These are phyloP conservation scores for Passer montanus DNA, from an alignment of 2,113 vertebrate genomes.

Conservation along the genomic window DNA sequence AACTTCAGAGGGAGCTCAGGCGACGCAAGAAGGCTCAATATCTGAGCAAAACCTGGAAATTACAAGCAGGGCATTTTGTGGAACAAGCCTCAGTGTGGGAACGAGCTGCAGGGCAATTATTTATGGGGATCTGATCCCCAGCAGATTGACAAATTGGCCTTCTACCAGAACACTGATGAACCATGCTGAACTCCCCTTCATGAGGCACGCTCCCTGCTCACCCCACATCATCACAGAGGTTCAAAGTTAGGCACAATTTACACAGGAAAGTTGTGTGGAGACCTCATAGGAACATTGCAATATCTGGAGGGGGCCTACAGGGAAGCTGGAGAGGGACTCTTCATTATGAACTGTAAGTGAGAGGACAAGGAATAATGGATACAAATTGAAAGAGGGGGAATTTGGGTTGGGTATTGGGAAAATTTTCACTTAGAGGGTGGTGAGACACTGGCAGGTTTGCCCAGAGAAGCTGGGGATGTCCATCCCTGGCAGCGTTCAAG, in stretches of 20 bases:
- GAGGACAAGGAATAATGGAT: background rate
- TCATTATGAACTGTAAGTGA: background rate
- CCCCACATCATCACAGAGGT: rapidly evolving
- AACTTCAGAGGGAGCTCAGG: background rate
- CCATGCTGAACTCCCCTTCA: background rate
- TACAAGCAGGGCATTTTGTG: background rate
- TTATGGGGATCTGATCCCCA: background rate
- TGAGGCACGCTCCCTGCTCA: rapidly evolving
- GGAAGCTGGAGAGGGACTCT: background rate
- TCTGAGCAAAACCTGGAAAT: rapidly evolving
- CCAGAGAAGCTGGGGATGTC: no score
- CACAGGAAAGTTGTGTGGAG: background rate
- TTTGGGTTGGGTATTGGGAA: background rate
- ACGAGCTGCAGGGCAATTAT: background rate
- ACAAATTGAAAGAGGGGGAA: background rate
- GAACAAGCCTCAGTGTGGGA: background rate
- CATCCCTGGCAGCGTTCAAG: background rate
- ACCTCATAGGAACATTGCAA: no score
- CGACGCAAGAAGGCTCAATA: background rate
- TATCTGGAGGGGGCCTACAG: no score
- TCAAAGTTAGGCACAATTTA: rapidly evolving
- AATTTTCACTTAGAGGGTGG: background rate
- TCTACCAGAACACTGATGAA: background rate
- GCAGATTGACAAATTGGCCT: rapidly evolving
- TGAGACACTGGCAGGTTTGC: background rate